phyloP scores from a whole-genome alignment of 2,888 invertebrate genomes.

The Yponomeuta evonymella region DNA sequence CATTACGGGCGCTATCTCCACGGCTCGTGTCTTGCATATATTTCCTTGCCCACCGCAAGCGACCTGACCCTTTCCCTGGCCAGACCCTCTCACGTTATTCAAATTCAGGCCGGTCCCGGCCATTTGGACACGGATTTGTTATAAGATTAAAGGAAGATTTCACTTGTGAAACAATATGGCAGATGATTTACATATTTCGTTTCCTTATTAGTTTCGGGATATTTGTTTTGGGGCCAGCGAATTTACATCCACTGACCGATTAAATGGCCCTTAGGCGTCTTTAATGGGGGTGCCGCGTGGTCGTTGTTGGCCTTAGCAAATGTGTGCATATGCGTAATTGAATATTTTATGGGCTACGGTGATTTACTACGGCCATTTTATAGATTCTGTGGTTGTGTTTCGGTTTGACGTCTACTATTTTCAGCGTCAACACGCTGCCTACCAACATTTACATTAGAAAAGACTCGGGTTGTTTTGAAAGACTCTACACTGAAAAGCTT shows the following conservation, averaged over 20 bases:
- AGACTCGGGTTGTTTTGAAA: constrained; percentile 33
- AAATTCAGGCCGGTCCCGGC: constrained; percentile 68
- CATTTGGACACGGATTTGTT: constrained; percentile 77
- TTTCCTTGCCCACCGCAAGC: constrained; percentile 59
- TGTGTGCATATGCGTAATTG: constrained; percentile 76
- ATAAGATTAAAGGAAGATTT: constrained; percentile 78
- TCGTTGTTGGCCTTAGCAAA: constrained; percentile 74
- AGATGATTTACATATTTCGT: constrained; percentile 76
- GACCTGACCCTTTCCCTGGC: constrained; percentile 55
- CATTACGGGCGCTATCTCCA: constrained; percentile 70
- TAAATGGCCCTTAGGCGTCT: constrained; percentile 77
- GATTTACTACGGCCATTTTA: constrained; percentile 63
- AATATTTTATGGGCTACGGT: constrained; percentile 70
- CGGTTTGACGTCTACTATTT: not conserved
- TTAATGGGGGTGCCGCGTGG: constrained; percentile 76
- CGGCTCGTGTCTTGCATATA: constrained; percentile 75
- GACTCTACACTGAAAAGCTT: constrained; percentile 50
- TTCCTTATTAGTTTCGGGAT: constrained; percentile 77
- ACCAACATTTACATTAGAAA: constrained; percentile 19
- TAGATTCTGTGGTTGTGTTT: constrained; percentile 42
- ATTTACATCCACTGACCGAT: constrained; percentile 77
- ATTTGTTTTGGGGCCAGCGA: constrained; percentile 74
- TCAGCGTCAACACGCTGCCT: not conserved
- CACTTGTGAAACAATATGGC: constrained; percentile 77
- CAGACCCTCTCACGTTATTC: constrained; percentile 67